These are phyloP conservation scores for Mesochorus sp. DNA, from an alignment of 2,888 invertebrate genomes.

Conservation along the genomic window DNA sequence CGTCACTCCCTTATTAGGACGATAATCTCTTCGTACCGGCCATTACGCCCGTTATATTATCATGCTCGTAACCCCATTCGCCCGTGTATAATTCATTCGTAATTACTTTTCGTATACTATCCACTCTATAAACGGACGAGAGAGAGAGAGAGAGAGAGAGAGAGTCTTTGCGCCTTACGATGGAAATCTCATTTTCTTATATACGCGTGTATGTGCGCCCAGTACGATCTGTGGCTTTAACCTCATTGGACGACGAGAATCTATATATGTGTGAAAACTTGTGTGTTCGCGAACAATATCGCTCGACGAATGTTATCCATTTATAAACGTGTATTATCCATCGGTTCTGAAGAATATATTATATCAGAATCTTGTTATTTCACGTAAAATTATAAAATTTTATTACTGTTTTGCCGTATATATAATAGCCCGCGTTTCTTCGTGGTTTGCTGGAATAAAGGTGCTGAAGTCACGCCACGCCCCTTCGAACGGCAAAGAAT, in stretches of 20 bases:
- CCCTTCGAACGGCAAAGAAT: neutral
- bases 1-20: slow-evolving; percentile 80
- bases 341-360: slow-evolving; percentile 35
- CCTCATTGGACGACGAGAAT: neutral
- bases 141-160: slow-evolving; percentile 1
- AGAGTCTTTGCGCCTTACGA: slow-evolving; percentile 33
- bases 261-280: neutral
- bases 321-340: neutral
- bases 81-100: slow-evolving; percentile 75
- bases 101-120: slow-evolving; percentile 74
- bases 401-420: too few relatives aligned
- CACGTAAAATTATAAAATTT: neutral
- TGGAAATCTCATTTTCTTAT: slow-evolving; percentile 56
- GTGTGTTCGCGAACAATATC: slow-evolving; percentile 26
- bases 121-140: slow-evolving; percentile 55
- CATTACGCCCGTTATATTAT: slow-evolving; percentile 79
- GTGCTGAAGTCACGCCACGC: neutral
- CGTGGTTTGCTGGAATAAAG: neutral
- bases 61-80: slow-evolving; percentile 73
- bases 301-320: slow-evolving; percentile 37
- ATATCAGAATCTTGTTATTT: slow-evolving; percentile 31
- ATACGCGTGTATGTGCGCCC: neutral
- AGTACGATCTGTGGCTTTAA: neutral
- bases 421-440: neutral
- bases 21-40: slow-evolving; percentile 79